Evolutionary conservation across 1,140 invertebrate genomes (phyloP).

Genomic region (Aricia agestis): DNA sequence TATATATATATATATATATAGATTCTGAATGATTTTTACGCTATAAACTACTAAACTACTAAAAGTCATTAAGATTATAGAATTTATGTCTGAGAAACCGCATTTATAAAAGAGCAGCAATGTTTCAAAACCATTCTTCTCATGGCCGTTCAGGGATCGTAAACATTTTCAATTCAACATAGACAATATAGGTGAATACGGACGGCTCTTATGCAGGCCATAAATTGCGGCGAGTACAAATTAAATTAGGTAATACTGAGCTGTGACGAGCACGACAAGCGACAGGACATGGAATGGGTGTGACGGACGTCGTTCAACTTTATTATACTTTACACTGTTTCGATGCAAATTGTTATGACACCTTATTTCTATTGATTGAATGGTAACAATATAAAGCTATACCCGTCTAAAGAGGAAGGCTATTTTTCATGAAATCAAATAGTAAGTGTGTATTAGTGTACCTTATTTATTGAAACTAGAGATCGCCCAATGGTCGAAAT

Average conservation of each 20-base stretch:
- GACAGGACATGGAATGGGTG: slow-evolving; percentile 66
- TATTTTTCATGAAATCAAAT: too few relatives aligned
- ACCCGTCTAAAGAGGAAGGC: too few relatives aligned
- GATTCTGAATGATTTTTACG: too few relatives aligned
- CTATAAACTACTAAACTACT: too few relatives aligned
- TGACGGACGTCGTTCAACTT: slow-evolving; percentile 36
- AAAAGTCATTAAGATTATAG: too few relatives aligned
- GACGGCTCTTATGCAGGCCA: slow-evolving; percentile 58
- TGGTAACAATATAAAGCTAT: background rate
- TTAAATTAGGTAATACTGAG: slow-evolving; percentile 73
- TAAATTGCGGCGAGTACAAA: slow-evolving; percentile 71
- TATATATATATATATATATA: too few relatives aligned
- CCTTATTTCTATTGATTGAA: background rate
- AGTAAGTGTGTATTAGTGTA: too few relatives aligned
- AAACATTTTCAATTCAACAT: slow-evolving; percentile 17
- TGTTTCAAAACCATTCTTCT: background rate
- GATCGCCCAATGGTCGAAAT: too few relatives aligned
- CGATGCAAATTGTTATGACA: background rate
- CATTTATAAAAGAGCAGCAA: background rate
- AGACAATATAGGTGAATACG: slow-evolving; percentile 45
- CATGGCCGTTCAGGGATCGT: background rate
- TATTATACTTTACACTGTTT: slow-evolving; percentile 10
- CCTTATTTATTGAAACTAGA: too few relatives aligned
- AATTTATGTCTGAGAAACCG: too few relatives aligned
- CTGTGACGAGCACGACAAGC: slow-evolving; percentile 58